Base-by-base conservation (phyloP, 2,888 invertebrate species). In the Hemithea aestivaria region DNA sequence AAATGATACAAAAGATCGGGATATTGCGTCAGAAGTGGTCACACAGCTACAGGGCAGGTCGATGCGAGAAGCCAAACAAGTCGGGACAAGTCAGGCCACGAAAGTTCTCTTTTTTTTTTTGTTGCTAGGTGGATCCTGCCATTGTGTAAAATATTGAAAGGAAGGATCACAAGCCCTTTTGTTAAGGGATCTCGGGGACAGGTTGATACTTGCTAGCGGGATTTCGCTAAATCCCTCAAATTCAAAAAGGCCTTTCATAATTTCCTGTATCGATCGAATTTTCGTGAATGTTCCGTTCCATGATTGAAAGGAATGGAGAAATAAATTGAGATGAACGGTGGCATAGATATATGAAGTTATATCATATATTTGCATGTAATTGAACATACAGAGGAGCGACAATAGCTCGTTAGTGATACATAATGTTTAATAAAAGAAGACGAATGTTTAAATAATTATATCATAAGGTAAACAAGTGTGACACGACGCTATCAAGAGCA, bases 381-480 rank as follows among this genome's bases (percentile, higher is more conserved):
- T n/a, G n/a, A n/a, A n/a, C n/a, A n/a, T n/a, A n/a, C n/a, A 35
- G 27, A 35, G 30, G 22, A 32, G 36, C 32, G 44, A 41, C 42
- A 40, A 45, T 36, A 53, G 49, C 35, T 55, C 48, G 35, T 45
- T 36, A 48, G 53, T 54, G 54, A 49, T 32, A 52, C 29, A 35
- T 25, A 37, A 39, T 36, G 32, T 43, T 39, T 47, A 56, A 51
- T 52, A 56, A 53, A 57, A 55, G 46, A 45, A 47, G 35, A 47
- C 22, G 26, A 42, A 52, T 51, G 53, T 51, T 56, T 51, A 47
- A 55, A 53, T 51, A 62, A 53, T 58, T 60, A 56, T 53, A 60
- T 64, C 61, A 55, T 40, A 49, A 55, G 56, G 56, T 58, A 59
- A 65, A 69, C 65, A 60, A 59, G 52, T 42, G 36, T 45, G 45